These are phyloP conservation scores for Hemichromis elongatus DNA, from an alignment of 2,113 vertebrate species.

Conservation along the genomic window DNA sequence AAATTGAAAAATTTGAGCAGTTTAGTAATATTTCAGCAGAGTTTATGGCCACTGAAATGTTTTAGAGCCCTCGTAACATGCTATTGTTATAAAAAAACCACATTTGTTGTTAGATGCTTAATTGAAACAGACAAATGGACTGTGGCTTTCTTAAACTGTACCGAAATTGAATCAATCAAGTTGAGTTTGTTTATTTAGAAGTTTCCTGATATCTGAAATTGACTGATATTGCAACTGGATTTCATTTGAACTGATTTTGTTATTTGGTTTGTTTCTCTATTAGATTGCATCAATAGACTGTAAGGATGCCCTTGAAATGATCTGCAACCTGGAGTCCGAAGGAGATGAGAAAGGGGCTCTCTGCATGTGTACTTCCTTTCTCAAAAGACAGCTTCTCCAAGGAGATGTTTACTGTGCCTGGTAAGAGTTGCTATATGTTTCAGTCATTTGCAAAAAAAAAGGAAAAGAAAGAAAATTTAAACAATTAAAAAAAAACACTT, in stretches of 20 bases:
- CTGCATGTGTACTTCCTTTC: constrained; percentile 91
- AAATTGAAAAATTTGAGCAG: background rate
- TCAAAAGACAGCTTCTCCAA: constrained; percentile 94
- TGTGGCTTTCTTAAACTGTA: background rate
- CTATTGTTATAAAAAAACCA: background rate
- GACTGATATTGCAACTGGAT: background rate
- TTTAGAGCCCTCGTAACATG: background rate
- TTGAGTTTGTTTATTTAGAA: background rate
- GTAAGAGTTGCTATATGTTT: constrained; percentile 70
- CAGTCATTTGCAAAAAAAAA: background rate
- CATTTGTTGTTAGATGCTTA: background rate
- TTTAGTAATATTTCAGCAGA: background rate
- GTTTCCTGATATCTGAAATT: background rate
- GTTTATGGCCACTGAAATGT: background rate
- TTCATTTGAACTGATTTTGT: background rate
- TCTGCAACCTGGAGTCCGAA: constrained; percentile 98
- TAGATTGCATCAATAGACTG: constrained; percentile 96
- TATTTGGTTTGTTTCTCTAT: background rate
- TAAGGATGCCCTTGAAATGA: constrained; percentile 99
- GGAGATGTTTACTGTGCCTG: constrained; percentile 99
- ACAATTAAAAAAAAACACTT: background rate
- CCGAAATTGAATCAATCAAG: background rate
- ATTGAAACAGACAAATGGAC: background rate
- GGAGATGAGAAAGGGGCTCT: constrained; percentile 95
- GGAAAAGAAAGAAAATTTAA: too few species aligned